Evolutionary conservation across 2,888 invertebrate species (phyloP).

Genomic region (Diaprepes abbreviatus): DNA sequence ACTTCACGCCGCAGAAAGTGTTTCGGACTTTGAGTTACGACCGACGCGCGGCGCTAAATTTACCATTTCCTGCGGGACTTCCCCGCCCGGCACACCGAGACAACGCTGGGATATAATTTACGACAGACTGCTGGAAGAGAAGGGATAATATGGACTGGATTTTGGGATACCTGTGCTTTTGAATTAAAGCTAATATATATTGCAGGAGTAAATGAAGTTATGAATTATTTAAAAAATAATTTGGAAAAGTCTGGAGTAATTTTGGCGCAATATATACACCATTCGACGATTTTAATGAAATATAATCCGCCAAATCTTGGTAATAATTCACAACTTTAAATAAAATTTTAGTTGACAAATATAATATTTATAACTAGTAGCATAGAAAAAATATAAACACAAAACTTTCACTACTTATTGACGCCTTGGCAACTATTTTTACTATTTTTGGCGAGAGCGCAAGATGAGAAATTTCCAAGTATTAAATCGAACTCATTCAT

Average conservation of each 20-base stretch:
- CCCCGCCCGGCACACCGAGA: constrained; percentile 55
- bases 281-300: too few species aligned
- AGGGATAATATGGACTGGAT: constrained; percentile 40
- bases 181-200: constrained; percentile 24
- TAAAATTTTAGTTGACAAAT: too few species aligned
- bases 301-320: too few species aligned
- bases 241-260: background rate
- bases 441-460: too few species aligned
- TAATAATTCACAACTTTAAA: too few species aligned
- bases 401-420: too few species aligned
- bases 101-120: constrained; percentile 44
- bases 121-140: constrained; percentile 38
- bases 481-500: too few species aligned
- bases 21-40: constrained; percentile 65
- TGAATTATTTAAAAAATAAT: constrained; percentile 11
- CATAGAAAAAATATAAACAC: too few species aligned
- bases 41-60: constrained; percentile 62
- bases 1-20: constrained; percentile 51
- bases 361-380: too few species aligned
- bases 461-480: too few species aligned
- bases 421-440: too few species aligned
- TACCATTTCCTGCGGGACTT: constrained; percentile 60
- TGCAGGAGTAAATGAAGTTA: constrained; percentile 28
- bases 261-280: background rate
- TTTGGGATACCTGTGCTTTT: constrained; percentile 40